Evolutionary conservation across 2,797 vertebrate genomes (phyloP).

Genomic region (Silurus lanzhouensis): DNA sequence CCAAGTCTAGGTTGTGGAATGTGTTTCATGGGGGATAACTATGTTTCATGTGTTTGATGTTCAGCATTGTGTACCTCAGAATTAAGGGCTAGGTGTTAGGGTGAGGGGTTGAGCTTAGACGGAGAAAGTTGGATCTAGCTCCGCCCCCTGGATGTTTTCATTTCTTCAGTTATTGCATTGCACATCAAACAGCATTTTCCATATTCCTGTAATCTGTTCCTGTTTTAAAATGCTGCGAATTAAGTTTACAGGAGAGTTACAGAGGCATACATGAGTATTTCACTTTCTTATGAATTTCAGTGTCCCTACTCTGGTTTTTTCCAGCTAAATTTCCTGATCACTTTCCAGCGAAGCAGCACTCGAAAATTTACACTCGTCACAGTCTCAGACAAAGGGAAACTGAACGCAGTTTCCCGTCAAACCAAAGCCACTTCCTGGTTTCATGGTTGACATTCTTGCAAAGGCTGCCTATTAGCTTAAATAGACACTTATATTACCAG

Average conservation of each 20-base stretch:
- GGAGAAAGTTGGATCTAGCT: not conserved
- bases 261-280: not conserved
- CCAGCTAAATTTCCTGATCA: constrained; percentile 40
- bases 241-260: not conserved
- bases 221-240: not conserved
- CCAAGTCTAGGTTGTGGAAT: not conserved
- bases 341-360: constrained; percentile 47
- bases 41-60: not conserved
- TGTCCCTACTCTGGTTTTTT: constrained; percentile 31
- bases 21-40: not conserved
- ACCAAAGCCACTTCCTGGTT: constrained; percentile 70
- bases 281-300: constrained; percentile 19
- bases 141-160: too few relatives aligned
- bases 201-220: not conserved
- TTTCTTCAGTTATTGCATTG: too few relatives aligned
- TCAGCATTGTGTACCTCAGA: not conserved
- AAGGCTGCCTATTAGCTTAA: constrained; percentile 49
- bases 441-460: constrained; percentile 55
- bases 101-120: not conserved
- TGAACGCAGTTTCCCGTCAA: constrained; percentile 67
- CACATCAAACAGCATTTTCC: not conserved
- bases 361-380: constrained; percentile 55
- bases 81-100: not conserved
- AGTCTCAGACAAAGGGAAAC: constrained; percentile 69
- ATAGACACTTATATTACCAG: constrained; percentile 39